Conservation (phyloP, 1,140 invertebrate species). For the Orchesella cincta region DNA sequence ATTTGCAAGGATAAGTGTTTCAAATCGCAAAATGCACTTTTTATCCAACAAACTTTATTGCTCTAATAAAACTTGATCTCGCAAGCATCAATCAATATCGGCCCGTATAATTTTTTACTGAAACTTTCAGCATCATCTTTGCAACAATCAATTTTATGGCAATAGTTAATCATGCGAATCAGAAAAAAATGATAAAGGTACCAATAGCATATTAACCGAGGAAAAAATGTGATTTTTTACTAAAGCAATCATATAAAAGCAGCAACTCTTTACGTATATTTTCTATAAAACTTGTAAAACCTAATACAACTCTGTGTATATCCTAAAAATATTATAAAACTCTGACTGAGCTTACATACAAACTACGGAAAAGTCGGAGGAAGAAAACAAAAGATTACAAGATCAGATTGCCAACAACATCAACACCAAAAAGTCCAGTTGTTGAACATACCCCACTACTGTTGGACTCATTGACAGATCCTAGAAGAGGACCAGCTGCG, state of each 20-base stretch:
- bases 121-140: too few relatives aligned
- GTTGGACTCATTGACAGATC: neutral
- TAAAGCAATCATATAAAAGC: neutral
- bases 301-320: neutral
- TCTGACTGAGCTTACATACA: neutral
- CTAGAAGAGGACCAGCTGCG: neutral
- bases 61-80: too few relatives aligned
- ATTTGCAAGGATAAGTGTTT: neutral
- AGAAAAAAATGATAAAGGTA: too few relatives aligned
- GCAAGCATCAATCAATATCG: too few relatives aligned
- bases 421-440: neutral
- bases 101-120: too few relatives aligned
- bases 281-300: neutral
- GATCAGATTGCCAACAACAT: neutral
- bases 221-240: too few relatives aligned
- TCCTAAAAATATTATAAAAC: neutral
- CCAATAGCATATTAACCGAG: too few relatives aligned
- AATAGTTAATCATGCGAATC: too few relatives aligned
- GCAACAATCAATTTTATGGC: too few relatives aligned
- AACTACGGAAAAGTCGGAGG: neutral
- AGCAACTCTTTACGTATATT: neutral
- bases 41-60: too few relatives aligned
- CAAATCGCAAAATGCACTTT: neutral
- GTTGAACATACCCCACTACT: neutral
- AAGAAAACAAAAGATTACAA: neutral